Evolutionary conservation across 1,140 invertebrate genomes (phyloP).

Genomic region (Ceratina calcarata): DNA sequence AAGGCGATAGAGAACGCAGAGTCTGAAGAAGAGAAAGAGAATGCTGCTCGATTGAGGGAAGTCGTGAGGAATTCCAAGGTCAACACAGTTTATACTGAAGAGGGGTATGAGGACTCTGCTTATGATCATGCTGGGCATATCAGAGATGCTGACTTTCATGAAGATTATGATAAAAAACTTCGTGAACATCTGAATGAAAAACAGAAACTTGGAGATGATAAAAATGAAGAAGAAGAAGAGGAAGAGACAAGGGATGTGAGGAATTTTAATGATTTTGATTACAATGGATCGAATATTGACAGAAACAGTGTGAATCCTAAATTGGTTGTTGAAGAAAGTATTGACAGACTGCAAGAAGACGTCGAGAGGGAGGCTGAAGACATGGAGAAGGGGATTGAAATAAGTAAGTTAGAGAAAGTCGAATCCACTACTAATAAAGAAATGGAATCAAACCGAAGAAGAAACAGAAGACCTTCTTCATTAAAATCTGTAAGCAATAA

Average conservation of each 20-base stretch:
- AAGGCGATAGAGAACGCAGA: conserved; percentile 81
- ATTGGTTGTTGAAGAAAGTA: conserved; percentile 59
- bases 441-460: neutral
- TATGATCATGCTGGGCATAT: conserved; percentile 89
- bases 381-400: conserved; percentile 57
- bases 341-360: conserved; percentile 69
- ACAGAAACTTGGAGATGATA: neutral
- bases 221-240: neutral
- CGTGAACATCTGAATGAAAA: conserved; percentile 53
- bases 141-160: conserved; percentile 83
- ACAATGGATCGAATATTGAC: conserved; percentile 17
- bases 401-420: conserved; percentile 5
- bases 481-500: neutral
- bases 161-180: conserved; percentile 74
- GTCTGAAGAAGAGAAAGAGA: conserved; percentile 82
- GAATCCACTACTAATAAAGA: neutral
- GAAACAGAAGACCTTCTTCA: neutral
- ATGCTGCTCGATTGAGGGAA: conserved; percentile 84
- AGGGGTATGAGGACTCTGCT: conserved; percentile 88
- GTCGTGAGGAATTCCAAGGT: conserved; percentile 86
- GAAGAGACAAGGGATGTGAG: conserved; percentile 16
- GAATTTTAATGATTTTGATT: conserved; percentile 54
- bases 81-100: conserved; percentile 88
- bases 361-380: conserved; percentile 63
- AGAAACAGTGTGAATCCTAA: conserved; percentile 58